Evolutionary conservation across 2,113 vertebrate species (phyloP).

Genomic region (Meles meles): DNA sequence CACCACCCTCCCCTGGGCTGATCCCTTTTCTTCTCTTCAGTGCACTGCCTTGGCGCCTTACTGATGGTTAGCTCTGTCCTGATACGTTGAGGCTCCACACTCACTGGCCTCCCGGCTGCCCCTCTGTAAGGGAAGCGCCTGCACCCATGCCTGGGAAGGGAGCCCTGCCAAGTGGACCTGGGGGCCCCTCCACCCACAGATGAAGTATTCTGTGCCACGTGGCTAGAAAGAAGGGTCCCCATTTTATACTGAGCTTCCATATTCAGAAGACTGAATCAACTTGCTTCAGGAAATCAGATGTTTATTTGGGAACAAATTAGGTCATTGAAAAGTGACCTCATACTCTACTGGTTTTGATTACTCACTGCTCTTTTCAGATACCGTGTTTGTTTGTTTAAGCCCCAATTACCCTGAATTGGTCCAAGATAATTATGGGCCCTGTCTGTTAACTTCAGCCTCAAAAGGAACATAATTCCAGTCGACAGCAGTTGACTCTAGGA

Average conservation of each 20-base stretch:
- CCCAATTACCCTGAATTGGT: not conserved
- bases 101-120: too few species aligned
- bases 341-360: not conserved
- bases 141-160: not conserved
- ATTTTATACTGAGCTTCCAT: not conserved
- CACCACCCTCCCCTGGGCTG: accelerated
- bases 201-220: not conserved
- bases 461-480: not conserved
- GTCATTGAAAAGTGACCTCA: not conserved
- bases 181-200: not conserved
- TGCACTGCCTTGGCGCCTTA: not conserved
- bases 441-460: not conserved
- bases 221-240: not conserved
- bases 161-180: too few species aligned
- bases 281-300: not conserved
- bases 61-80: not conserved
- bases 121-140: not conserved
- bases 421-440: not conserved
- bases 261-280: not conserved
- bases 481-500: not conserved
- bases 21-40: not conserved
- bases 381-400: not conserved
- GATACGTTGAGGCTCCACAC: accelerated
- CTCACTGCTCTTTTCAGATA: not conserved
- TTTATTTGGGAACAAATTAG: not conserved